Conservation (phyloP, 2,797 vertebrate species). For the Macroramphosus scolopax region DNA sequence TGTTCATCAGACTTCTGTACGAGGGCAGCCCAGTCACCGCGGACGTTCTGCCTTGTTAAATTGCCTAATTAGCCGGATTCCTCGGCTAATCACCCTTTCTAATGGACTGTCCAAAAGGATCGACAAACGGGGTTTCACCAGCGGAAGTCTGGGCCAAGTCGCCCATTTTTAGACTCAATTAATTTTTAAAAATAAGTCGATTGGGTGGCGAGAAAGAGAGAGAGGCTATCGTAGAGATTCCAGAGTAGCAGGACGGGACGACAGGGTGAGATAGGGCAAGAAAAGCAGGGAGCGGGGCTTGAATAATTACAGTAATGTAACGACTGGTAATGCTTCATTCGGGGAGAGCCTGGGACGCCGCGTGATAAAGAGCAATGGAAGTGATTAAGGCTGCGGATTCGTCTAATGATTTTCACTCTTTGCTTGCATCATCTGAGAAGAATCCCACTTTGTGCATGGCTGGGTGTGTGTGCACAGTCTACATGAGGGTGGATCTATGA, state of each 20-base stretch:
- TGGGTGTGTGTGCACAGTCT: not conserved
- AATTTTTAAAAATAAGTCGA: slow-evolving; percentile 28
- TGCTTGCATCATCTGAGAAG: slow-evolving; percentile 16
- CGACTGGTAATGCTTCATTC: slow-evolving; percentile 43
- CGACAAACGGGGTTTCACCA: slow-evolving; percentile 44
- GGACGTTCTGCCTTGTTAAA: slow-evolving; percentile 57
- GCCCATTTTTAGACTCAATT: slow-evolving; percentile 54
- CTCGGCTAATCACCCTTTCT: slow-evolving; percentile 50
- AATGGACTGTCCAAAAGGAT: slow-evolving; percentile 63
- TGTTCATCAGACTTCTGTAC: slow-evolving; percentile 28
- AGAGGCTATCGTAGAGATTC: slow-evolving; percentile 8
- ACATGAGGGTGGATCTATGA: not conserved
- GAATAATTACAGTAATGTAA: slow-evolving; percentile 47
- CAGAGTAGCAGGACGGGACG: not conserved
- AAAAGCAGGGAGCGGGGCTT: slow-evolving; percentile 1
- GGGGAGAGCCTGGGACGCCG: slow-evolving; percentile 32
- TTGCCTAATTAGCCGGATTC: slow-evolving; percentile 57
- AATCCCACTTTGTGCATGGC: slow-evolving; percentile 8
- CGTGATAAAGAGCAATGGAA: slow-evolving; percentile 42
- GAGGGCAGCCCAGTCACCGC: slow-evolving; percentile 9
- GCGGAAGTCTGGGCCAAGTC: slow-evolving; percentile 25
- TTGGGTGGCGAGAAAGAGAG: slow-evolving; percentile 4
- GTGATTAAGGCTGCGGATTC: slow-evolving; percentile 58
- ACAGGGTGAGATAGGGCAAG: slow-evolving; percentile 2
- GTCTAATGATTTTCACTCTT: slow-evolving; percentile 51